phyloP scores from a whole-genome alignment of 2,113 vertebrate species.

The Crotophaga sulcirostris region DNA sequence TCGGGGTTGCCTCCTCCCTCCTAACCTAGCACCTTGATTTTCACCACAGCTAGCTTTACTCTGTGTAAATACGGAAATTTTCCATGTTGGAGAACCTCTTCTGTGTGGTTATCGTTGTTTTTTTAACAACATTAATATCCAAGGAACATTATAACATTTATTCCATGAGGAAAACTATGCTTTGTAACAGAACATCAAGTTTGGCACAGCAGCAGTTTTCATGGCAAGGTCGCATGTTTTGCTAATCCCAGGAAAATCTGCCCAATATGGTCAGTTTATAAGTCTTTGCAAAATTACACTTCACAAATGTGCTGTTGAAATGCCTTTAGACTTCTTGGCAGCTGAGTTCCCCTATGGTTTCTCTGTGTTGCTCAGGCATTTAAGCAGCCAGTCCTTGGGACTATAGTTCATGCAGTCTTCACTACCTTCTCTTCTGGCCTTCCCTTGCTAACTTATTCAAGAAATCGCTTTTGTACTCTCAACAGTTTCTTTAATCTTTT shows the following conservation, averaged over 20 bases:
- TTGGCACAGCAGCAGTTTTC: conserved; percentile 20
- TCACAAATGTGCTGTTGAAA: conserved; percentile 51
- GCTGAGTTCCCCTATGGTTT: background rate
- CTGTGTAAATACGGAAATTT: conserved; percentile 11
- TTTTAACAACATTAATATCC: conserved; percentile 44
- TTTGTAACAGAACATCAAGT: conserved; percentile 4
- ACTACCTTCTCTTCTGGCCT: background rate
- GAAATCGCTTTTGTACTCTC: background rate
- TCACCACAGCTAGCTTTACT: background rate
- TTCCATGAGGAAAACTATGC: background rate
- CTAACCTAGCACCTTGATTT: background rate
- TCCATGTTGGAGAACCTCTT: conserved; percentile 36
- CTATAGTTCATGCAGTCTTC: background rate
- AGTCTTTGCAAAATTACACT: conserved; percentile 47
- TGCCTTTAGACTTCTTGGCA: conserved; percentile 36
- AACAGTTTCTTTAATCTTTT: background rate
- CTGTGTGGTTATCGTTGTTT: background rate
- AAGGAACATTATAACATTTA: conserved; percentile 37
- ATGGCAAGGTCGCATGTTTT: background rate
- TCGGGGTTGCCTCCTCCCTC: background rate
- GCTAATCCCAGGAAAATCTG: conserved; percentile 36
- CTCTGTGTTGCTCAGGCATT: background rate
- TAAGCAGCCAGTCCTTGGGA: background rate
- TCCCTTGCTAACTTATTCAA: background rate
- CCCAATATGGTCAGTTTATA: conserved; percentile 50